Evolutionary conservation across 2,888 invertebrate species (phyloP).

Genomic region (Aelia acuminata): DNA sequence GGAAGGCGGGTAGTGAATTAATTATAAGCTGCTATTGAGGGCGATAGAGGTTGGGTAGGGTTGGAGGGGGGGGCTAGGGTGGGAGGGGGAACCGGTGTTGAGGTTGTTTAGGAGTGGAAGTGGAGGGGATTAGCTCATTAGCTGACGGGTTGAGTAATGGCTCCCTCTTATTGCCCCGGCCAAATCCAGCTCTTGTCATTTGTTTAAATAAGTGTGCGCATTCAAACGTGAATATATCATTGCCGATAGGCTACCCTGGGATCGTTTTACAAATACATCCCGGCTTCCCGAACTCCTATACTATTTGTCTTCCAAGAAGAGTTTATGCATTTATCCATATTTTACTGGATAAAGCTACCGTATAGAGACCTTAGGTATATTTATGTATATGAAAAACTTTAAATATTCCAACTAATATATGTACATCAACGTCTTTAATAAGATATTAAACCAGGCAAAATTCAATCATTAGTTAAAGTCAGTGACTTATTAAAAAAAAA

Average conservation of each 20-base stretch:
- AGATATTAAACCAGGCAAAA: too few relatives aligned
- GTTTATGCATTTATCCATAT: not conserved
- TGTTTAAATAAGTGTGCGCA: conserved; percentile 43
- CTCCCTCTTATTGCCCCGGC: conserved; percentile 32
- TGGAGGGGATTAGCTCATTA: conserved; percentile 44
- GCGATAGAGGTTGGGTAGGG: not conserved
- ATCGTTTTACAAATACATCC: not conserved
- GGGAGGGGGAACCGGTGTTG: not conserved
- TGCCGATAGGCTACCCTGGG: not conserved
- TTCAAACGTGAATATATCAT: conserved; percentile 34
- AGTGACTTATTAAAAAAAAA: too few relatives aligned
- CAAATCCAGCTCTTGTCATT: conserved; percentile 34
- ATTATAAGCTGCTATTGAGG: conserved; percentile 29
- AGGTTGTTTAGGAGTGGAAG: conserved; percentile 6
- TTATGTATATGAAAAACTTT: too few relatives aligned
- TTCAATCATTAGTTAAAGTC: too few relatives aligned
- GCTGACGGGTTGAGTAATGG: conserved; percentile 40
- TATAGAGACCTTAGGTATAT: too few relatives aligned
- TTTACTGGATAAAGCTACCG: not conserved
- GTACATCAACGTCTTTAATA: too few relatives aligned
- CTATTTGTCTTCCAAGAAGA: not conserved
- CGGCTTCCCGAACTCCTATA: not conserved
- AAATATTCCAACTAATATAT: too few relatives aligned
- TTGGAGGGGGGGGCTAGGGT: not conserved
- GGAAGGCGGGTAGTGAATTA: conserved; percentile 23